phyloP scores from a whole-genome alignment of 2,888 invertebrate genomes.

The Dugesia japonica region DNA sequence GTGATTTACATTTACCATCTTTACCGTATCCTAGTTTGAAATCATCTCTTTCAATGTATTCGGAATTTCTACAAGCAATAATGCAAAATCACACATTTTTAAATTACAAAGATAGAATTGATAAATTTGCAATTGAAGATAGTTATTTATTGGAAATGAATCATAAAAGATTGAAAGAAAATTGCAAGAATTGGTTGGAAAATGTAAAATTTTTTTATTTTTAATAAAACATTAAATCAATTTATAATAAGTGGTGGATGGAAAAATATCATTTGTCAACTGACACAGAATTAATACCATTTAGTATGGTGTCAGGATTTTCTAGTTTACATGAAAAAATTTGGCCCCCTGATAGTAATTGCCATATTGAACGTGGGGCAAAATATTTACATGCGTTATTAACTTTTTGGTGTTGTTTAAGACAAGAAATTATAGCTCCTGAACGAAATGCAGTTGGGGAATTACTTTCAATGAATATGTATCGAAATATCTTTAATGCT shows the following conservation, averaged over 20 bases:
- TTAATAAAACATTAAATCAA: neutral
- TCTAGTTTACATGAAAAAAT: neutral
- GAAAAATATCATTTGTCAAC: neutral
- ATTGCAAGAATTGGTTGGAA: neutral
- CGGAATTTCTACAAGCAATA: neutral
- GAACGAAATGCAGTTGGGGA: neutral
- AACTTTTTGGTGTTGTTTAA: neutral
- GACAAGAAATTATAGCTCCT: neutral
- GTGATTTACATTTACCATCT: neutral
- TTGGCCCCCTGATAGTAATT: neutral
- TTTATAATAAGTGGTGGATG: neutral
- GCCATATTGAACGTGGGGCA: neutral
- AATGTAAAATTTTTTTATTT: neutral
- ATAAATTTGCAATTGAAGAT: neutral
- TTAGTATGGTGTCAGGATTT: neutral
- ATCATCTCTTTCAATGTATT: neutral
- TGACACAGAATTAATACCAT: neutral
- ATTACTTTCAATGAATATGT: neutral
- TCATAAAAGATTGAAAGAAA: neutral
- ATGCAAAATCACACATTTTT: neutral
- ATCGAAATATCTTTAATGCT: conserved; percentile 2
- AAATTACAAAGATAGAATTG: neutral
- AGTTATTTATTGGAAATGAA: neutral
- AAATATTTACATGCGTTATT: neutral
- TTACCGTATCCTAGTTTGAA: conserved; percentile 12